A percentile compares a stretch with the other conserved stretches of the same genome.
phyloP scores from a whole-genome alignment of 2,888 invertebrate species.

The Pollenia labialis region DNA sequence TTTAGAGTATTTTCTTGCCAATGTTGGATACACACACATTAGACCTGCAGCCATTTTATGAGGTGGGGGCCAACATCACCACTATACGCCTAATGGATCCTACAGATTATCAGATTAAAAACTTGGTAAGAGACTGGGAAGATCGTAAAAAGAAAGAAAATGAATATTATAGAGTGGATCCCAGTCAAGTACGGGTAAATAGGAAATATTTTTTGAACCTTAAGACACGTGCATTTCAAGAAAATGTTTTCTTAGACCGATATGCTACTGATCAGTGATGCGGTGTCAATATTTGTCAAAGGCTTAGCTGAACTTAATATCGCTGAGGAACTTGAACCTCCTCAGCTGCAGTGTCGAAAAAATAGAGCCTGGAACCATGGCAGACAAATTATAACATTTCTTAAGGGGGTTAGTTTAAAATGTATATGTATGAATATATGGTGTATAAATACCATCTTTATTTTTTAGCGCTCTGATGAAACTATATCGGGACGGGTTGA shows the following conservation, averaged over 20 bases:
- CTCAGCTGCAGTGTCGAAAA: constrained; percentile 82
- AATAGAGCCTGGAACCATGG: constrained; percentile 86
- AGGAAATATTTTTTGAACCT: not conserved
- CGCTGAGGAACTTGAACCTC: constrained; percentile 78
- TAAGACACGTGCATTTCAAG: not conserved
- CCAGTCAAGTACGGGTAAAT: constrained; percentile 79
- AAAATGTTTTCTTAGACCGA: constrained; percentile 85
- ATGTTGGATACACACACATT: constrained; percentile 84
- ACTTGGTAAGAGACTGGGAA: constrained; percentile 83
- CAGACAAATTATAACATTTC: constrained; percentile 87
- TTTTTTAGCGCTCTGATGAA: constrained; percentile 80
- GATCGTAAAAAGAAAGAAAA: constrained; percentile 81
- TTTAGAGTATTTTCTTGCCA: constrained; percentile 86
- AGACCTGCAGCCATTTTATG: constrained; percentile 84
- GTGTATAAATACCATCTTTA: not conserved
- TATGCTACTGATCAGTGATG: constrained; percentile 89
- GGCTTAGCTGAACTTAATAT: constrained; percentile 84
- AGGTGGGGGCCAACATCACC: constrained; percentile 83
- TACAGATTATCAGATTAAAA: constrained; percentile 81
- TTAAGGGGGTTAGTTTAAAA: constrained; percentile 86
- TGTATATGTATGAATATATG: too few species aligned
- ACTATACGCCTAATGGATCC: constrained; percentile 83
- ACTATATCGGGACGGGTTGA: constrained; percentile 82
- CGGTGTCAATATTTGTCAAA: constrained; percentile 88
- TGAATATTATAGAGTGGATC: constrained; percentile 78